These are phyloP conservation scores for Capreolus pygargus DNA, from an alignment of 2,113 vertebrate genomes.

Conservation along the genomic window DNA sequence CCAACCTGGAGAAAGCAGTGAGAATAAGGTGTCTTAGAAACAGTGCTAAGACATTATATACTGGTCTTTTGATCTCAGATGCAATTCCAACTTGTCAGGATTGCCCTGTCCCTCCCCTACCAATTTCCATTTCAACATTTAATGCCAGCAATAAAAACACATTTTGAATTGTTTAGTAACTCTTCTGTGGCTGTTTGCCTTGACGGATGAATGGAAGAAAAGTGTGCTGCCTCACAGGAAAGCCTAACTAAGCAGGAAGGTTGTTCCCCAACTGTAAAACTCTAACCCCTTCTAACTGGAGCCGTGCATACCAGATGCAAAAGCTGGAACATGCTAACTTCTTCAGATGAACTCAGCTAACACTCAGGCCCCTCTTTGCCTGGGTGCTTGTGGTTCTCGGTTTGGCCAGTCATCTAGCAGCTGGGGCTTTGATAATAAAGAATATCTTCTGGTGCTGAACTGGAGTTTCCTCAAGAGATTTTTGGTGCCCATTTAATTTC, in stretches of 20 bases:
- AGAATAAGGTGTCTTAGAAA: neutral
- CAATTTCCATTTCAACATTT: neutral
- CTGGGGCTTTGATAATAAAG: neutral
- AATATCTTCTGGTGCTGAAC: neutral
- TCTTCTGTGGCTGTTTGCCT: neutral
- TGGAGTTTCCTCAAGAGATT: neutral
- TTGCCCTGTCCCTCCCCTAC: neutral
- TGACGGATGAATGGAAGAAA: neutral
- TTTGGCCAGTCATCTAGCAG: neutral
- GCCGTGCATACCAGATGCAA: accelerated
- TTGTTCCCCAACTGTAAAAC: neutral
- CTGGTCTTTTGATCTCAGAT: neutral
- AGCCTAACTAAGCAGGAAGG: neutral
- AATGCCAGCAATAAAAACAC: neutral
- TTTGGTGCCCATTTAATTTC: neutral
- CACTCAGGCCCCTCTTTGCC: neutral
- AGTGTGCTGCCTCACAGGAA: neutral
- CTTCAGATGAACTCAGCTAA: neutral
- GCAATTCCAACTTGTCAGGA: neutral
- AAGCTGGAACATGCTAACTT: neutral
- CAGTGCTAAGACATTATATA: neutral
- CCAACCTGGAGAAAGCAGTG: neutral
- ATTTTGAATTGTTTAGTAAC: neutral
- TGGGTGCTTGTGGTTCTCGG: neutral
- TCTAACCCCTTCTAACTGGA: neutral